A percentile compares a stretch with the other conserved stretches of the same genome.
Conservation (phyloP, 2,113 vertebrate genomes). For the Apistogramma diplotaenia region DNA sequence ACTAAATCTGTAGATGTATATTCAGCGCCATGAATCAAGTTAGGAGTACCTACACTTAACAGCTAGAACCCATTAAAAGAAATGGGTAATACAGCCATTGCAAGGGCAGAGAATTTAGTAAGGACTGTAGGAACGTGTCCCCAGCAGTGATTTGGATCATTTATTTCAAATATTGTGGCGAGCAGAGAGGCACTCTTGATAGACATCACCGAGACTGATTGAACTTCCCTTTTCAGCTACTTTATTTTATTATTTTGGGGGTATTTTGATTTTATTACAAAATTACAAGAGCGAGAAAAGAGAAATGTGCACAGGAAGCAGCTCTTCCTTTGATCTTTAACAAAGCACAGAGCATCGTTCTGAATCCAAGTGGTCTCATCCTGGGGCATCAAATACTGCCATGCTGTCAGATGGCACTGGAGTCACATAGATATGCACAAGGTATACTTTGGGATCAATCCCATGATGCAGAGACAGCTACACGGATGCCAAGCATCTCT, state of each 20-base stretch:
- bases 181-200: not conserved
- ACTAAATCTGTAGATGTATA: not conserved
- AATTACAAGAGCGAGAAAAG: not conserved
- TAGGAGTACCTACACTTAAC: not conserved
- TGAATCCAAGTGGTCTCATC: not conserved
- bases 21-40: not conserved
- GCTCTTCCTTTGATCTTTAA: not conserved
- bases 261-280: not conserved
- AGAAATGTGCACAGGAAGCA: not conserved
- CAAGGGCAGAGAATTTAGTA: not conserved
- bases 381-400: not conserved
- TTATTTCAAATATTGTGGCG: not conserved
- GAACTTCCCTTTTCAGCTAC: not conserved
- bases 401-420: not conserved
- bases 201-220: not conserved
- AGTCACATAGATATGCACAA: not conserved
- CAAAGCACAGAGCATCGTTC: not conserved
- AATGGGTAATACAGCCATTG: not conserved
- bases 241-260: not conserved
- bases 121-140: not conserved
- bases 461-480: accelerated
- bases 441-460: not conserved
- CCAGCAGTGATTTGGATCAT: not conserved
- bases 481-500: not conserved
- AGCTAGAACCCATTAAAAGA: not conserved